These are phyloP conservation scores for Myrmecophaga tridactyla DNA, from an alignment of 2,113 vertebrate species.

Conservation along the genomic window DNA sequence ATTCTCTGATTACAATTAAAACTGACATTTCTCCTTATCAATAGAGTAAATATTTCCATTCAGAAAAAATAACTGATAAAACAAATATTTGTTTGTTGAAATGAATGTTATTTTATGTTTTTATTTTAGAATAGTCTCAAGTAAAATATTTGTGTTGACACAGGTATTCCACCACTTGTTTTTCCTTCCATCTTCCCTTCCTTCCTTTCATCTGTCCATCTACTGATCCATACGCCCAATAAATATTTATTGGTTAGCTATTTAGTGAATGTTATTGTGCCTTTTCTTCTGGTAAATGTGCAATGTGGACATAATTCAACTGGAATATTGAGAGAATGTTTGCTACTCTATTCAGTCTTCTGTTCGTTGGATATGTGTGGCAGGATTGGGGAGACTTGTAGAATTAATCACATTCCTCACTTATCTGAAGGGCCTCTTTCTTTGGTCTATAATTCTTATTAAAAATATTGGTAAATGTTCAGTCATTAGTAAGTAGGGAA, in stretches of 20 bases:
- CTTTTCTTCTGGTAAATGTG: conserved; percentile 27
- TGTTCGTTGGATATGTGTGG: not conserved
- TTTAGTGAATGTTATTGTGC: not conserved
- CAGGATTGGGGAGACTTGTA: not conserved
- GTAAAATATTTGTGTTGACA: conserved; percentile 45
- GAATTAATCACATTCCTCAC: not conserved
- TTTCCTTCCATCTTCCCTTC: not conserved
- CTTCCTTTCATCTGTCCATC: not conserved
- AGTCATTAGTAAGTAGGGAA: not conserved
- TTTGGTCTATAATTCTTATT: not conserved
- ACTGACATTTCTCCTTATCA: not conserved
- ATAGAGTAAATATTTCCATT: conserved; percentile 39
- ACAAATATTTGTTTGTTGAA: conserved; percentile 25
- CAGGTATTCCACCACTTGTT: not conserved
- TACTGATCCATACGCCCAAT: not conserved
- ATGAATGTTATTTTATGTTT: conserved; percentile 11
- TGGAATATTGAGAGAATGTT: not conserved
- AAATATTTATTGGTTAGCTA: not conserved
- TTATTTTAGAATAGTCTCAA: conserved; percentile 25
- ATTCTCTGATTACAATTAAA: conserved; percentile 28
- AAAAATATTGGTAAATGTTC: conserved; percentile 17
- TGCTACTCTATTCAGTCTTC: not conserved
- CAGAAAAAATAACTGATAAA: conserved; percentile 12
- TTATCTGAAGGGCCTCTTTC: not conserved
- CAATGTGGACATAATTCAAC: not conserved